Conservation (phyloP, 2,888 invertebrate genomes). For the Melikaiella ostensackeni region DNA sequence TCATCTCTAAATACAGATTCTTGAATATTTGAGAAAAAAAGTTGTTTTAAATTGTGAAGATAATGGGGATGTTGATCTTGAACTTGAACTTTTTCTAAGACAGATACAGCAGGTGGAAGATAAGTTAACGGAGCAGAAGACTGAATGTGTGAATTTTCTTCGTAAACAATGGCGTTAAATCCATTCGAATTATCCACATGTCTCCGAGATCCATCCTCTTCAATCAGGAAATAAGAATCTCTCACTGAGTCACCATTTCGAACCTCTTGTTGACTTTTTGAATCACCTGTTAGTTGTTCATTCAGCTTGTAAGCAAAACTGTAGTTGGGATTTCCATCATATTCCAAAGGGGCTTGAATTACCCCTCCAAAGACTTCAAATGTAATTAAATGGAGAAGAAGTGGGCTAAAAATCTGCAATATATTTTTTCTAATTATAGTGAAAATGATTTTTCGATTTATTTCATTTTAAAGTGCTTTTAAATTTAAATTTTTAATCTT, state of each 20-base stretch:
- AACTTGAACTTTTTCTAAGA: background rate
- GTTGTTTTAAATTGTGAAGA: background rate
- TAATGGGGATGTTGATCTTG: background rate
- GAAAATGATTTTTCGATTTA: no score
- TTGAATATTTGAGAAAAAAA: background rate
- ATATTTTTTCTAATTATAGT: no score
- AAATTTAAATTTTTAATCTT: no score
- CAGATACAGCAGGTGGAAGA: background rate
- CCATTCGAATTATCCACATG: conserved; percentile 72
- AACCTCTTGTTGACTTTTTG: conserved; percentile 69
- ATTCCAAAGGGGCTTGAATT: background rate
- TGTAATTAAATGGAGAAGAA: background rate
- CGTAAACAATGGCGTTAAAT: conserved; percentile 61
- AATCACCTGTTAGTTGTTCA: conserved; percentile 69
- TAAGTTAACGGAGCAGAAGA: background rate
- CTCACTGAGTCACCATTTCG: conserved; percentile 70
- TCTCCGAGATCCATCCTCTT: conserved; percentile 71
- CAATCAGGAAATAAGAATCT: conserved; percentile 70
- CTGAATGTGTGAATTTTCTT: background rate
- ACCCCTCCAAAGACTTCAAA: background rate
- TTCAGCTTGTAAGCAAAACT: conserved; percentile 69
- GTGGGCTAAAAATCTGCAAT: background rate
- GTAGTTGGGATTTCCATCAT: background rate
- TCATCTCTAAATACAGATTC: background rate
- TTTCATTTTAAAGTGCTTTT: no score